These are phyloP conservation scores for Paramuricea clavata DNA, from an alignment of 92 coral and sea anemone genomes.

Conservation along the genomic window DNA sequence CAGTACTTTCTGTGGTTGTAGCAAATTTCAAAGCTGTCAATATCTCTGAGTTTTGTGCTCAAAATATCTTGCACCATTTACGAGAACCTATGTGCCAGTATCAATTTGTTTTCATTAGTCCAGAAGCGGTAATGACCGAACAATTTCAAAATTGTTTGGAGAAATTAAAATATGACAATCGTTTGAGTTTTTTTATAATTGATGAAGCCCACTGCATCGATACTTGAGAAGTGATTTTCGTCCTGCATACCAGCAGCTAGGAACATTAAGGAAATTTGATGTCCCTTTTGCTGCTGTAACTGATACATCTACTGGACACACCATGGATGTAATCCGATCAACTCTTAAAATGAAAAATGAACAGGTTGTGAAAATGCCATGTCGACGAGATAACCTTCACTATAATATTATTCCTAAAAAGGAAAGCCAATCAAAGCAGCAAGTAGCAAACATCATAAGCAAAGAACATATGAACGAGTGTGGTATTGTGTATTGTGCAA, in stretches of 20 bases:
- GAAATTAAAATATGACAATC: background rate
- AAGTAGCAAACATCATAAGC: slow-evolving; percentile 30
- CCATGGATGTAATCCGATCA: slow-evolving; percentile 12
- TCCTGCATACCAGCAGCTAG: slow-evolving; percentile 48
- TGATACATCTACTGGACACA: slow-evolving; percentile 59
- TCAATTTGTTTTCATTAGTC: slow-evolving; percentile 42
- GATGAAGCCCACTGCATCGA: slow-evolving; percentile 52
- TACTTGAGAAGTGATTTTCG: slow-evolving; percentile 64
- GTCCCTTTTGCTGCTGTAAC: slow-evolving; percentile 60
- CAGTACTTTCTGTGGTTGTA: too few species aligned
- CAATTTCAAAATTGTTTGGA: slow-evolving; percentile 44
- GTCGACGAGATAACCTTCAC: slow-evolving; percentile 41
- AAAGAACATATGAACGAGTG: slow-evolving; percentile 27
- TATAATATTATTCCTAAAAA: slow-evolving; percentile 46
- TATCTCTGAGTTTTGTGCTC: too few species aligned
- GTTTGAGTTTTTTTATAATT: slow-evolving; percentile 2
- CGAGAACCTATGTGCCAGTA: slow-evolving; percentile 36
- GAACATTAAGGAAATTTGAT: slow-evolving; percentile 18
- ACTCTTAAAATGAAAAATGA: slow-evolving; percentile 45
- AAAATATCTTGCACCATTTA: slow-evolving; percentile 39
- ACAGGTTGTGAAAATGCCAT: slow-evolving; percentile 45
- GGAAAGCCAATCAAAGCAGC: slow-evolving; percentile 56
- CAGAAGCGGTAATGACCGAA: slow-evolving; percentile 47
- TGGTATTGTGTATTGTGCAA: slow-evolving; percentile 33
- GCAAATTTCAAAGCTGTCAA: too few species aligned